Percentiles rank a stretch among this genome's conserved stretches.
Conservation (phyloP, 2,113 vertebrate species). For the Pseudois nayaur region DNA sequence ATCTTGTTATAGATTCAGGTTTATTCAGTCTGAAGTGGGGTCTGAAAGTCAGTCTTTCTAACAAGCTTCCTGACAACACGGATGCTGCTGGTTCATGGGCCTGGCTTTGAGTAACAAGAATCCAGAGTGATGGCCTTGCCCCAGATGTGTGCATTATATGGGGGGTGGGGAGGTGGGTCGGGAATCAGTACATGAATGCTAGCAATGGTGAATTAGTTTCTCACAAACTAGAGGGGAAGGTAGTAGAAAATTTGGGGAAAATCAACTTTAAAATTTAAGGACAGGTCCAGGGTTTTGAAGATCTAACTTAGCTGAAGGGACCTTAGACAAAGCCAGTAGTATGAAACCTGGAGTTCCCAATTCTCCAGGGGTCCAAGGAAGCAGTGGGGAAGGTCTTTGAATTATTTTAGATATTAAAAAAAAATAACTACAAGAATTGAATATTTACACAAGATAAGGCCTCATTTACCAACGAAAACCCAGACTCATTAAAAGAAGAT, state of each 20-base stretch:
- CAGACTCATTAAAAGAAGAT: neutral
- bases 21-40: neutral
- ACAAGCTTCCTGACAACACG: neutral
- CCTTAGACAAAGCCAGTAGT: neutral
- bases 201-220: neutral
- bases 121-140: neutral
- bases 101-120: neutral
- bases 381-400: accelerated
- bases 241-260: neutral
- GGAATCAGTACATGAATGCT: neutral
- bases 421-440: neutral
- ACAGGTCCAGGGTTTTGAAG: neutral
- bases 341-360: neutral
- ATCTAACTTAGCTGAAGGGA: neutral
- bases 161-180: accelerated
- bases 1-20: neutral
- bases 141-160: neutral
- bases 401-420: neutral
- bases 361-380: neutral
- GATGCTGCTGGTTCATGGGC: no score
- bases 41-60: neutral
- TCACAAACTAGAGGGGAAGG: neutral
- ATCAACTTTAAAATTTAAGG: neutral
- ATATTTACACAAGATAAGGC: neutral
- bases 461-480: neutral